Evolutionary conservation across 2,797 vertebrate species (phyloP), one percentile per base, ranked within the genome.

Genomic region (Aplochiton taeniatus): DNA sequence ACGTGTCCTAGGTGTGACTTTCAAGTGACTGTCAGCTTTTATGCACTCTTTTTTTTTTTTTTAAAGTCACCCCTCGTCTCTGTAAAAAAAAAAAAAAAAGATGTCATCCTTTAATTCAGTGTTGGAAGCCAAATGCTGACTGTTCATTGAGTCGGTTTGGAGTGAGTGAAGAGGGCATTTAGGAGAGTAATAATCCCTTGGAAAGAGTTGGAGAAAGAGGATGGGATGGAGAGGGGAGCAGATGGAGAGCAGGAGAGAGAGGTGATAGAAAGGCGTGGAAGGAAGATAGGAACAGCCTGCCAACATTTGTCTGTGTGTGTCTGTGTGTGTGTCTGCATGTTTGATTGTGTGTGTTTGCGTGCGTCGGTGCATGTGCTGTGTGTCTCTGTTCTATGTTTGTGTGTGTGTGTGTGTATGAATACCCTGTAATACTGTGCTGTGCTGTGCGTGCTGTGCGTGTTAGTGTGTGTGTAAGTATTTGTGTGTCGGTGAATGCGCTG

Each of bases 1-100:
- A 66, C 57, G 17, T 46, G 67, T 68, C 65, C 13, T 69, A 75
- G 44, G 50, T 50, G 57, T 18, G 65, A 17, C 52, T 42, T 44
- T 47, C 58, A 48, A 56, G 61, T 70, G 65, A 49, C 54, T 53
- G 70, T 70, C 62, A 68, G 66, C 65, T 58, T 77, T 78, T 64
- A 73, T 64, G 72, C 69, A 57, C 55, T 66, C 72, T 72, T 31
- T 43, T 70, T 69, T 66, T 61, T 46, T 11, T 17, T 19, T 54
- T 1, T 10, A 31, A 31, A 31, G 31, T 31, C 31, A 16, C 9
- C 68, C 55, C 58, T 44, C 14, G 14, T 42, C 59, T 70, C 31
- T 67, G n/a, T 65, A 67, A 65, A 61, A 78, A 74, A 58, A 70
- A 78, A 67, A 65, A 61, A 78, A 74, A 58, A 70, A 78, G 73